phyloP scores from a whole-genome alignment of 2,113 vertebrate genomes.

The Lagopus muta region DNA sequence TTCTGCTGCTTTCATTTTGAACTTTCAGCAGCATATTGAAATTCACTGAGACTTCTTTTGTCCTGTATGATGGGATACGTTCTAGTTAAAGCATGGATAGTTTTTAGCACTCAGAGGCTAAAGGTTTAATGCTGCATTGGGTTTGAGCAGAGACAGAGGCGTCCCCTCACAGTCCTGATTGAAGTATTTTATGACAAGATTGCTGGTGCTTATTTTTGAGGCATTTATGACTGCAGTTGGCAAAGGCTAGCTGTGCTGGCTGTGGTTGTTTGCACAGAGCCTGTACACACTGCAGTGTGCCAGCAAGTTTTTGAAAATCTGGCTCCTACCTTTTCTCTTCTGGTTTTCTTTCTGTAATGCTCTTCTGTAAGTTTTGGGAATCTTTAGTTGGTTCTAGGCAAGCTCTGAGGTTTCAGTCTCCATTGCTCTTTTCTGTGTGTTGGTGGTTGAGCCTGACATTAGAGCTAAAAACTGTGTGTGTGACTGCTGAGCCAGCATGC shows the following conservation, averaged over 20 bases:
- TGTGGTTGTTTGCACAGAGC: not conserved
- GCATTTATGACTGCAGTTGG: not conserved
- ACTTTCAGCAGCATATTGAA: not conserved
- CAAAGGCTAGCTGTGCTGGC: not conserved
- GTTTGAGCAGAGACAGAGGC: not conserved
- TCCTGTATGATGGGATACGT: rapidly evolving
- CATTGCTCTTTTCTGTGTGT: not conserved
- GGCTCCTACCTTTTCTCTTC: not conserved
- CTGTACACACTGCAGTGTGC: rapidly evolving
- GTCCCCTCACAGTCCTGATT: not conserved
- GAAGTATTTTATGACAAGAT: not conserved
- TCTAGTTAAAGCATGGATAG: not conserved
- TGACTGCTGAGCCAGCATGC: not conserved
- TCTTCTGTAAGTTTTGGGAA: not conserved
- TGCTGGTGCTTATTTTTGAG: not conserved
- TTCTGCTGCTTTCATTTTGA: not conserved
- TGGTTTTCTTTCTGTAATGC: not conserved
- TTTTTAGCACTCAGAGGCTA: not conserved
- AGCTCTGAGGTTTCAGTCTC: not conserved
- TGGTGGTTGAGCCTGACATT: not conserved
- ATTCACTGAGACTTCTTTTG: not conserved
- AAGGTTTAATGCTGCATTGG: not conserved
- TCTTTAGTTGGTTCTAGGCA: not conserved
- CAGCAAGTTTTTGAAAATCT: not conserved
- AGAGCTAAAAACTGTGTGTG: not conserved